These are phyloP conservation scores for Venusia cambrica DNA, from an alignment of 2,888 invertebrate genomes.

Conservation along the genomic window DNA sequence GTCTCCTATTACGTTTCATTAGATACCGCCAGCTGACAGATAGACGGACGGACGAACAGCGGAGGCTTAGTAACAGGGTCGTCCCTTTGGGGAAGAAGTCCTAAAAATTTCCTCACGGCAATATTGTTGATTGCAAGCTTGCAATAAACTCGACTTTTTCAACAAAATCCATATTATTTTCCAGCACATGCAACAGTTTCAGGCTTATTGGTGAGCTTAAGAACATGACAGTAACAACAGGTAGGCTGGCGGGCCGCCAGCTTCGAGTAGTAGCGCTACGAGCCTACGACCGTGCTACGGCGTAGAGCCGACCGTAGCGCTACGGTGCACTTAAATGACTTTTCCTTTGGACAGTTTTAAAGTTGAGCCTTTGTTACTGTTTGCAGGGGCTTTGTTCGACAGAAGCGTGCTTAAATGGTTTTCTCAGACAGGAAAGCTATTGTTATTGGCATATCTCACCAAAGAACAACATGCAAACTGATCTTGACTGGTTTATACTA, in stretches of 20 bases:
- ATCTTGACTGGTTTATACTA: no score
- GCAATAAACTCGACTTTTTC: no score
- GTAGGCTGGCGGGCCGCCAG: slow-evolving; percentile 72
- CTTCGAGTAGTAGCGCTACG: slow-evolving; percentile 46
- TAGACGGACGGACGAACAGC: no score
- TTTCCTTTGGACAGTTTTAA: slow-evolving; percentile 40
- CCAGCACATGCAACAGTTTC: slow-evolving; percentile 44
- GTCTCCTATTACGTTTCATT: no score
- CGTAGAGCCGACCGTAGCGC: slow-evolving; percentile 49
- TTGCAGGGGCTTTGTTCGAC: slow-evolving; percentile 22
- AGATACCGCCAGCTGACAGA: no score
- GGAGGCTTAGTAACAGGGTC: no score
- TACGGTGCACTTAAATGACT: slow-evolving; percentile 45
- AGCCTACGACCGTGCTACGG: slow-evolving; percentile 37
- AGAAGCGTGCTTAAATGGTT: slow-evolving; percentile 13
- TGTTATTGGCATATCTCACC: no score
- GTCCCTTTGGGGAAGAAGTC: no score
- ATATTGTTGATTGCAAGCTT: not conserved
- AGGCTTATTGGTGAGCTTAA: slow-evolving; percentile 40
- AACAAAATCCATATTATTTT: slow-evolving; percentile 7
- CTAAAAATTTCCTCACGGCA: no score
- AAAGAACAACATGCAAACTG: no score
- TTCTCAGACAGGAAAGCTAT: slow-evolving; percentile 3
- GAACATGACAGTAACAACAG: slow-evolving; percentile 68
- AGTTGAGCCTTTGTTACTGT: slow-evolving; percentile 32